Evolutionary conservation across 2,797 vertebrate genomes (phyloP).

Genomic region (Tokudaia muenninki): DNA sequence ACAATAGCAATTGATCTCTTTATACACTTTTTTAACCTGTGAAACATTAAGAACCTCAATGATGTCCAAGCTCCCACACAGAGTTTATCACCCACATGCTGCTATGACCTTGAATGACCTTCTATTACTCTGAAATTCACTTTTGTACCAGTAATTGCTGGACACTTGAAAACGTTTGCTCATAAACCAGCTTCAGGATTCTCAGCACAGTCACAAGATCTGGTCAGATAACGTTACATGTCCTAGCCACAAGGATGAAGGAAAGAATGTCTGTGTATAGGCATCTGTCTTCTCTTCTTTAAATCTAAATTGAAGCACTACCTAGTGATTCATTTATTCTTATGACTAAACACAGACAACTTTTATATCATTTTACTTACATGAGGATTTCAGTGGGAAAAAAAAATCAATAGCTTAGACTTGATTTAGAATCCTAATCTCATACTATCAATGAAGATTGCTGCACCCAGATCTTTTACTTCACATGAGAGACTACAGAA

Average conservation of each 20-base stretch:
- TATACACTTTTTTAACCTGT: neutral
- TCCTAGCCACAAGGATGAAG: neutral
- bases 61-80: neutral
- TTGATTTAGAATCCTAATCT: constrained; percentile 40
- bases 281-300: neutral
- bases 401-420: neutral
- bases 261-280: neutral
- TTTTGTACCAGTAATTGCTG: neutral
- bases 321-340: neutral
- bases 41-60: neutral
- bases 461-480: constrained; percentile 19
- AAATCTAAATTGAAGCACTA: constrained; percentile 19
- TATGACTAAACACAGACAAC: neutral
- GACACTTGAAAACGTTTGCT: neutral
- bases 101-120: neutral
- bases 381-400: neutral
- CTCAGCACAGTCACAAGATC: neutral
- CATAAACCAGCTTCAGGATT: neutral
- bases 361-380: neutral
- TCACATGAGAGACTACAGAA: neutral
- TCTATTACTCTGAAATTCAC: neutral
- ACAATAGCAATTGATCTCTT: neutral
- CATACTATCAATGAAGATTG: neutral
- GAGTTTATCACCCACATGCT: neutral
- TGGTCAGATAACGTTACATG: neutral